Evolutionary conservation across 2,888 invertebrate genomes (phyloP), one percentile per base, ranked within the genome.

Genomic region (Erannis defoliaria): DNA sequence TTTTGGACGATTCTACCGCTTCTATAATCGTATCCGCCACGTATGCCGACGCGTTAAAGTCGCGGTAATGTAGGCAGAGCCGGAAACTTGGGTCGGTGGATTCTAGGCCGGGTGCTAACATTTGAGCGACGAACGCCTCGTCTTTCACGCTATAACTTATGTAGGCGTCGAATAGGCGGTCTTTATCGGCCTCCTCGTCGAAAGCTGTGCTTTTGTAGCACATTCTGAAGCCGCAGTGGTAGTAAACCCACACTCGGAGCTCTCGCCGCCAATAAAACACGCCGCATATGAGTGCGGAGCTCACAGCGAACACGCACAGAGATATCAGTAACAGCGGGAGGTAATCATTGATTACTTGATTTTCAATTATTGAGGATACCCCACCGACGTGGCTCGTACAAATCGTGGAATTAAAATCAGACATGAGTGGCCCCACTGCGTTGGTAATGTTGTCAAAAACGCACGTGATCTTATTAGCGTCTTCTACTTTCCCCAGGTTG

Each of bases 91-190:
- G 96, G 77, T 96, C 96, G 63, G 95, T 95, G 64, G 95, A 95
- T 92, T 98, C 98, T 68, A 99, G 94, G 54, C 97, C 97, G 18
- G 97, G 96, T 54, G 97, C 97, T 76, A 99, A 90, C 79, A 97
- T 97, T 87, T 98, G 97, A 73, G 96, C 96, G 37, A 98, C 98
- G 87, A 98, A 98, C 50, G 96, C 95, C 81, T 98, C 98, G 88
- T 99, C 98, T 87, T 98, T 97, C 64, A 97, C 96, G 82, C 98
- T 97, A 92, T 99, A 99, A 77, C 97, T 97, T 71, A 99, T 96
- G 91, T 99, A 99, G 55, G 98, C 98, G 89, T 99, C 99, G 87
- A 97, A 99, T 49, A 98, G 94, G 73, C 97, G 95, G 88, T 97
- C 97, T 89, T 96, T 96, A 85, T 96, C 96, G 77, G 96, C 96